phyloP scores from a whole-genome alignment of 2,888 invertebrate species.

The Diabrotica balteata region DNA sequence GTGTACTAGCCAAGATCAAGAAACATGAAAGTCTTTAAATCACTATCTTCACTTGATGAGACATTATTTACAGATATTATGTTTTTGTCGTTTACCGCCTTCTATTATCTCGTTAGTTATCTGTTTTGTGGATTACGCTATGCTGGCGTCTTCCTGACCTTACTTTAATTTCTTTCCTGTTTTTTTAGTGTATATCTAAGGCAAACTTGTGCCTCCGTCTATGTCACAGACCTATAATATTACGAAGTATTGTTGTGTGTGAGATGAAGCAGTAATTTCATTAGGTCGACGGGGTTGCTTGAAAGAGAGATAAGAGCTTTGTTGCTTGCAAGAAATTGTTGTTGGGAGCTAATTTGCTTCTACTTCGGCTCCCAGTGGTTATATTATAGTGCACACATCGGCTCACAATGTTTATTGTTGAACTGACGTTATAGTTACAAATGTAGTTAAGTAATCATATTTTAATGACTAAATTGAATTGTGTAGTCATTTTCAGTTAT shows the following conservation, averaged over 20 bases:
- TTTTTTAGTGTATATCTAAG: too few species aligned
- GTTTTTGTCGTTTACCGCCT: too few species aligned
- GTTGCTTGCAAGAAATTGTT: constrained; percentile 9
- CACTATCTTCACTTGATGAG: too few species aligned
- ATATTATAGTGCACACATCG: background rate
- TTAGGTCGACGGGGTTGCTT: constrained; percentile 14
- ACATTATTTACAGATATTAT: too few species aligned
- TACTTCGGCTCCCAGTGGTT: background rate
- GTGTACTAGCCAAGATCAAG: too few species aligned
- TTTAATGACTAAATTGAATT: background rate
- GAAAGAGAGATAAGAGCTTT: constrained; percentile 15
- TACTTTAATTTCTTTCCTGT: too few species aligned
- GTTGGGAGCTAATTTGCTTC: constrained; percentile 7
- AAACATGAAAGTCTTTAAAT: too few species aligned
- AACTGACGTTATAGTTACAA: background rate
- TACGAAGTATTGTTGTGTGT: constrained; percentile 7
- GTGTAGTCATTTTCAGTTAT: background rate
- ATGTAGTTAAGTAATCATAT: background rate
- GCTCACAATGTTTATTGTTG: background rate
- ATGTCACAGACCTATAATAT: background rate
- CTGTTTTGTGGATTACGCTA: too few species aligned
- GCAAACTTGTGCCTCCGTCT: background rate
- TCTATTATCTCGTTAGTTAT: too few species aligned
- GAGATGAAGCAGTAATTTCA: constrained; percentile 10
- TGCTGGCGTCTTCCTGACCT: too few species aligned